Evolutionary conservation across 2,113 vertebrate genomes (phyloP).

Genomic region (Scophthalmus maximus): DNA sequence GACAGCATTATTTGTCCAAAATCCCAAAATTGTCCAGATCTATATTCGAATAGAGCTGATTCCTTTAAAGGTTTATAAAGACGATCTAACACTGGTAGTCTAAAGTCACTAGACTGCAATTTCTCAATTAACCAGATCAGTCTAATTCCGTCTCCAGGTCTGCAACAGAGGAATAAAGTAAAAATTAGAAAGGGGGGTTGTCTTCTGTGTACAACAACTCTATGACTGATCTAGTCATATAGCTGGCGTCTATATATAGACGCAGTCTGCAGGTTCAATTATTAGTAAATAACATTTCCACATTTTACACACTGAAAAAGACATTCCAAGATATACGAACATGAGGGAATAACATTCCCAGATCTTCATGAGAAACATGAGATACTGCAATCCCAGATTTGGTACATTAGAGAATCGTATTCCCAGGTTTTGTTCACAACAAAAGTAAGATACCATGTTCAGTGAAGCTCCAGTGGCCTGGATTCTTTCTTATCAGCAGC

Average conservation of each 20-base stretch:
- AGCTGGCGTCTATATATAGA: too few relatives aligned
- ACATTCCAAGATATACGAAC: too few relatives aligned
- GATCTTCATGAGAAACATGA: neutral
- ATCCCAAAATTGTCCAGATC: too few relatives aligned
- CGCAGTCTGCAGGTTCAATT: neutral
- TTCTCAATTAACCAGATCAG: too few relatives aligned
- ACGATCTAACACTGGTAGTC: too few relatives aligned
- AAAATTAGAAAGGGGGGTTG: neutral
- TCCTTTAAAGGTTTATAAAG: too few relatives aligned
- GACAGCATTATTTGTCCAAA: too few relatives aligned
- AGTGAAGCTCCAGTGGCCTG: conserved; percentile 30
- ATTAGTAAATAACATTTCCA: conserved; percentile 3
- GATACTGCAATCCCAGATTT: too few relatives aligned
- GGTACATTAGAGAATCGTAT: conserved; percentile 6
- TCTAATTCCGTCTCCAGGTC: neutral
- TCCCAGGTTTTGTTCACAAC: conserved; percentile 13
- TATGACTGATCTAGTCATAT: neutral
- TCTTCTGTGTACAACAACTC: neutral
- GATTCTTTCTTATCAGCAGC: conserved; percentile 48
- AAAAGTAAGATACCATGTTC: conserved; percentile 3
- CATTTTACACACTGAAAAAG: conserved; percentile 9
- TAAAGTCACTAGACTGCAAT: too few relatives aligned
- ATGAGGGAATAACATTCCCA: neutral
- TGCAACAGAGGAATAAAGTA: neutral
- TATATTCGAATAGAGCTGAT: too few relatives aligned